Conservation (phyloP, 1,140 invertebrate species). For the Pristionchus pacificus region DNA sequence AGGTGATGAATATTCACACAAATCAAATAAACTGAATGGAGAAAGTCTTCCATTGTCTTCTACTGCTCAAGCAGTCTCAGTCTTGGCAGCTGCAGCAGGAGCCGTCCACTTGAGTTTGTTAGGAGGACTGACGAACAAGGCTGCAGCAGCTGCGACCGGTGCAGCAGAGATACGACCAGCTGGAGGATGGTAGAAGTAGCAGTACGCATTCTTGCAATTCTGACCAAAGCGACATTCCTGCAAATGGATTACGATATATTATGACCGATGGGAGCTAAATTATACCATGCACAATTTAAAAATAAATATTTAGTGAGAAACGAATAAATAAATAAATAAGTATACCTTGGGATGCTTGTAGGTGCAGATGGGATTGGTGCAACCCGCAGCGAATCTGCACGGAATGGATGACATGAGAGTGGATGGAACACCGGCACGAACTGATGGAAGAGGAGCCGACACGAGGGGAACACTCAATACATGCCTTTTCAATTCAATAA, state of each 20-base stretch:
- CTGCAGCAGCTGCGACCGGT: neutral
- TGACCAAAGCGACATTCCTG: conserved; percentile 27
- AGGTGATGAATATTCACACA: neutral
- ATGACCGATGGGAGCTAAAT: neutral
- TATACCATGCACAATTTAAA: neutral
- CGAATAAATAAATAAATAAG: neutral
- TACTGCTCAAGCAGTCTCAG: neutral
- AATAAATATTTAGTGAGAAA: neutral
- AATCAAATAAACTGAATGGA: neutral
- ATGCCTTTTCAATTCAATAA: neutral
- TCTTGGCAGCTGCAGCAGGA: neutral
- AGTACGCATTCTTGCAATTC: conserved; percentile 12
- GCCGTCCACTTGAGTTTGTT: neutral
- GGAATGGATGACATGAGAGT: too few relatives aligned
- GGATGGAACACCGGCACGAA: too few relatives aligned
- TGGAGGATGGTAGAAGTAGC: conserved; percentile 24
- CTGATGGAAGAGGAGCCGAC: conserved; percentile 10
- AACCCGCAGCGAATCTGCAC: conserved; percentile 14
- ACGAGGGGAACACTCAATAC: conserved; percentile 6
- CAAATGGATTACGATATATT: neutral
- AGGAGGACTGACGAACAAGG: too few relatives aligned
- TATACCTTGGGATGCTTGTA: conserved; percentile 28
- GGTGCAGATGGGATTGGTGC: conserved; percentile 22
- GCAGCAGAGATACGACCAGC: neutral
- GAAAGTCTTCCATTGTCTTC: neutral